phyloP scores from a whole-genome alignment of 1,140 invertebrate genomes.

The Drosophila quadrilineata region DNA sequence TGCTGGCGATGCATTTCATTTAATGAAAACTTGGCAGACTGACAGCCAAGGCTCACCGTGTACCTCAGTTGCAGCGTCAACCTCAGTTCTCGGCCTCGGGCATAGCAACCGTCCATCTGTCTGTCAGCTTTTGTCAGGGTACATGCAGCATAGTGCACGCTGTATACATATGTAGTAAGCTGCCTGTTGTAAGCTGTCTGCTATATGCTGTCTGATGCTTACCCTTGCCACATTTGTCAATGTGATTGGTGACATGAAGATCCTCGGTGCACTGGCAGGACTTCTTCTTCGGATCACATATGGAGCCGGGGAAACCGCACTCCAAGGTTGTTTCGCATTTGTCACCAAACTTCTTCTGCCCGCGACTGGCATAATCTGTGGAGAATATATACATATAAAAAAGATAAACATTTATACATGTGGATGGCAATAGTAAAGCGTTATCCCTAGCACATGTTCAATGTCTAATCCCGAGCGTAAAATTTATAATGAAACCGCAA shows the following conservation, averaged over 20 bases:
- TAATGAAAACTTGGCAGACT: constrained; percentile 74
- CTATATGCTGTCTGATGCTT: too few relatives aligned
- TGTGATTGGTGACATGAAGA: constrained; percentile 88
- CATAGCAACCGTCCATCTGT: too few relatives aligned
- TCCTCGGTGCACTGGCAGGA: constrained; percentile 88
- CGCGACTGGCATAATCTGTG: constrained; percentile 82
- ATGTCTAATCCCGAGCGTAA: constrained; percentile 56
- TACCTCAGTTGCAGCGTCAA: not conserved
- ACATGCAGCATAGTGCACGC: too few relatives aligned
- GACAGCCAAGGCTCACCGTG: constrained; percentile 35
- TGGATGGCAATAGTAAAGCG: not conserved
- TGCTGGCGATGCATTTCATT: constrained; percentile 52
- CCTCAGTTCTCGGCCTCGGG: too few relatives aligned
- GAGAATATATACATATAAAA: constrained; percentile 6
- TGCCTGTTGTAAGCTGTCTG: too few relatives aligned
- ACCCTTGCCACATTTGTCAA: constrained; percentile 92
- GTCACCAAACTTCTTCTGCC: constrained; percentile 87
- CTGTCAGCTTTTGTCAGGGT: too few relatives aligned
- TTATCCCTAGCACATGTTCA: constrained; percentile 30
- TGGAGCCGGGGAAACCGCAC: constrained; percentile 88
- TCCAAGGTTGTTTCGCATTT: constrained; percentile 86
- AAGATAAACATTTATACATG: too few relatives aligned
- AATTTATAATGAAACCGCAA: constrained; percentile 62
- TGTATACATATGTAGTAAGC: too few relatives aligned
- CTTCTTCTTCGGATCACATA: constrained; percentile 86